These are phyloP conservation scores for Nasonovia ribisnigri DNA, from an alignment of 2,888 invertebrate genomes.

Conservation along the genomic window DNA sequence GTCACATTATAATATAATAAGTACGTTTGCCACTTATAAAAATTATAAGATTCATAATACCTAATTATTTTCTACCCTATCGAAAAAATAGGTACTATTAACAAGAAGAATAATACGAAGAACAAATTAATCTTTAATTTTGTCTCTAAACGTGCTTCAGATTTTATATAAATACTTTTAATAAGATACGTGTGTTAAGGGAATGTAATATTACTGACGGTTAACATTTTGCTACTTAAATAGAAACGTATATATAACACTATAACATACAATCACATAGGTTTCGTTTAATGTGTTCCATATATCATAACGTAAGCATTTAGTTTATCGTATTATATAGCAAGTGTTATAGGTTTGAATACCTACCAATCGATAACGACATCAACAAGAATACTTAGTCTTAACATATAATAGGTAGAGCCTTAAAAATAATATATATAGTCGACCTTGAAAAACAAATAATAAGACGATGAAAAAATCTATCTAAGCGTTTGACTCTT, in stretches of 20 bases:
- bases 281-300: background rate
- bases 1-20: background rate
- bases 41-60: background rate
- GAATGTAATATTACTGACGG: background rate
- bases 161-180: background rate
- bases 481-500: constrained; percentile 89
- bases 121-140: background rate
- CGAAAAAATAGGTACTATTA: background rate
- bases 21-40: background rate
- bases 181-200: constrained; percentile 24
- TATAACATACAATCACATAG: constrained; percentile 13
- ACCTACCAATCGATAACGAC: background rate
- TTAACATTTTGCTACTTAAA: constrained; percentile 21
- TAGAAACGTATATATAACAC: background rate
- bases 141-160: constrained; percentile 16
- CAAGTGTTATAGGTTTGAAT: background rate
- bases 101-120: background rate
- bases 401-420: background rate
- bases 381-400: background rate
- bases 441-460: background rate
- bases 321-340: background rate
- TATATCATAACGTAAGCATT: constrained; percentile 25
- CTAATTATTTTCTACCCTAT: background rate
- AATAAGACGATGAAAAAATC: background rate
- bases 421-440: background rate